Percentiles rank a stretch among this genome's conserved stretches.
These are phyloP conservation scores for Antitype chi DNA, from an alignment of 2,888 invertebrate genomes.

Conservation along the genomic window DNA sequence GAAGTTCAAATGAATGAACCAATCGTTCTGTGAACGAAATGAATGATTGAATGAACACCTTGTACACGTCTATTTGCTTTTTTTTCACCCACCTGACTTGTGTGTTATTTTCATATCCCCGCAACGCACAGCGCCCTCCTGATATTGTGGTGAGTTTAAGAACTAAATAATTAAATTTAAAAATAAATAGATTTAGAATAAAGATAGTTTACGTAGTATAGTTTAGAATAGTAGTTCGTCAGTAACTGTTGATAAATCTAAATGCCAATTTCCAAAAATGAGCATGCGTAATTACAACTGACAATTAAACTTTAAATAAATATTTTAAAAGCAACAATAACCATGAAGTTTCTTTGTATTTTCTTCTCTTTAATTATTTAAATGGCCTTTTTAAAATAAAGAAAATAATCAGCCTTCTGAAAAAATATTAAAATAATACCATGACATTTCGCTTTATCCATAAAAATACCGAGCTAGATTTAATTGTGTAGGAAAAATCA, in stretches of 20 bases:
- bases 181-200: neutral
- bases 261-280: neutral
- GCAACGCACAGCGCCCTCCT: slow-evolving; percentile 84
- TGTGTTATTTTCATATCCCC: slow-evolving; percentile 80
- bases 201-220: slow-evolving; percentile 4
- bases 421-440: neutral
- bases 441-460: neutral
- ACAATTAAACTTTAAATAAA: neutral
- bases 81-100: slow-evolving; percentile 63
- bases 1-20: slow-evolving; percentile 20
- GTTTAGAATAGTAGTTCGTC: slow-evolving; percentile 11
- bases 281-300: slow-evolving; percentile 18
- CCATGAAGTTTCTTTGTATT: neutral
- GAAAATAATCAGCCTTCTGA: neutral
- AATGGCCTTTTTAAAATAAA: neutral
- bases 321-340: neutral
- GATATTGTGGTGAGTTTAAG: slow-evolving; percentile 79
- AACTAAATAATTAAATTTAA: slow-evolving; percentile 46
- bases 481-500: neutral
- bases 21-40: slow-evolving; percentile 23
- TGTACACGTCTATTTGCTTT: slow-evolving; percentile 51
- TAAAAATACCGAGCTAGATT: slow-evolving; percentile 1
- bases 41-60: slow-evolving; percentile 51
- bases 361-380: neutral
- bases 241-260: neutral